phyloP scores from a whole-genome alignment of 1,140 invertebrate species.

The Rhagoletis pomonella region DNA sequence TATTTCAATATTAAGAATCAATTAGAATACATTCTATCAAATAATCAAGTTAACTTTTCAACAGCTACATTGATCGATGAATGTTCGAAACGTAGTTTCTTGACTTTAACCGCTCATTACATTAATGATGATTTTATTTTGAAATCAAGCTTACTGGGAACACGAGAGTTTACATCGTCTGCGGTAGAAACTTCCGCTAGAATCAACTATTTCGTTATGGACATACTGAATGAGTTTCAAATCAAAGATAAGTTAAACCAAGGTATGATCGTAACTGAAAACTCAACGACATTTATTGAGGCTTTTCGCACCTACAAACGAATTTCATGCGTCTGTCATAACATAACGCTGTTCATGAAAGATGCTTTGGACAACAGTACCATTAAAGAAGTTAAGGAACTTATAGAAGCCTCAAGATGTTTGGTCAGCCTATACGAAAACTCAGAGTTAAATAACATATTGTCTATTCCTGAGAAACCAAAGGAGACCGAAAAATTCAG shows the following conservation, averaged over 20 bases:
- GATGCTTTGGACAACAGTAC: neutral
- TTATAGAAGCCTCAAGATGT: neutral
- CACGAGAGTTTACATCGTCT: neutral
- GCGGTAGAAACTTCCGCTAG: neutral
- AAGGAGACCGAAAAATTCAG: neutral
- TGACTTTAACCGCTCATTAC: neutral
- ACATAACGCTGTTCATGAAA: neutral
- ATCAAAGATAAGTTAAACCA: neutral
- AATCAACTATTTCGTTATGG: neutral
- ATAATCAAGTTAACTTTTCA: neutral
- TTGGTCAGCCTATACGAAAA: neutral
- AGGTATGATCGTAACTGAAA: neutral
- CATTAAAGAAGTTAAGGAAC: neutral
- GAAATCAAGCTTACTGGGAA: neutral
- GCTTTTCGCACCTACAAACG: neutral
- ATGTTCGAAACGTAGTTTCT: neutral
- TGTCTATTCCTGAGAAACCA: neutral
- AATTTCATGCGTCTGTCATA: neutral
- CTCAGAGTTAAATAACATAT: neutral
- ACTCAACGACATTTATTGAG: neutral
- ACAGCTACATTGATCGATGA: neutral
- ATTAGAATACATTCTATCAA: slow-evolving; percentile 1
- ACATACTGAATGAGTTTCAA: neutral
- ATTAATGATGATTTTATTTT: neutral
- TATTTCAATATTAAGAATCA: slow-evolving; percentile 1